These are phyloP conservation scores for Tor tambroides DNA, from an alignment of 2,113 vertebrate genomes.

Conservation along the genomic window DNA sequence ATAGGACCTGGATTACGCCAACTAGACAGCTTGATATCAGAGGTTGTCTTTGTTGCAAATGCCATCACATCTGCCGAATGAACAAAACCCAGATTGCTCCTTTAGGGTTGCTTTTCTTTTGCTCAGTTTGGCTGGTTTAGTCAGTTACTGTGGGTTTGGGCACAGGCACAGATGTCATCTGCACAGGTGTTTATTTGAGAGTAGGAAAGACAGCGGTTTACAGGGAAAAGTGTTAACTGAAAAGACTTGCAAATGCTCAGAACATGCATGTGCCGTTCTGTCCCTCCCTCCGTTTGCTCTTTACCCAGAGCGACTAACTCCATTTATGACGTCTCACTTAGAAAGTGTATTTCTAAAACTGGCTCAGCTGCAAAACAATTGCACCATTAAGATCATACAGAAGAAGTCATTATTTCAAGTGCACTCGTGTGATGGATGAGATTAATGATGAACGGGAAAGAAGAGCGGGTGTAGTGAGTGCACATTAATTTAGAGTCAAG, in stretches of 20 bases:
- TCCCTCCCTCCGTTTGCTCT: slow-evolving; percentile 72
- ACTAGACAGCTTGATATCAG: background rate
- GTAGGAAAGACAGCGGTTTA: slow-evolving; percentile 6
- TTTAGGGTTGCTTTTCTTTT: background rate
- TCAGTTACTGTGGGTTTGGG: background rate
- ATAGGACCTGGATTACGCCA: background rate
- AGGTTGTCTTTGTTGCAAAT: background rate
- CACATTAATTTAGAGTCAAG: background rate
- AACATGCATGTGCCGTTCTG: slow-evolving; percentile 76
- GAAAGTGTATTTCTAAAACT: background rate
- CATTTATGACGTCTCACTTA: background rate
- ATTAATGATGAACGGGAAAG: background rate
- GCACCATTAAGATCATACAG: background rate
- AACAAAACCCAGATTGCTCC: background rate
- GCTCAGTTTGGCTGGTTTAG: slow-evolving; percentile 1
- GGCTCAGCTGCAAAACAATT: background rate
- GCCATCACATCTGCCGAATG: background rate
- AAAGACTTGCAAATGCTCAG: slow-evolving; percentile 82
- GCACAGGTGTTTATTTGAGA: slow-evolving; percentile 5
- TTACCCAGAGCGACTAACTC: slow-evolving; percentile 56
- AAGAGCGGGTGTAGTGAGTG: background rate
- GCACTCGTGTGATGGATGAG: background rate
- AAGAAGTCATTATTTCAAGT: background rate
- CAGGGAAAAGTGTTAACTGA: slow-evolving; percentile 73
- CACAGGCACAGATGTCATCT: slow-evolving; percentile 5